Conservation (phyloP, 2,797 vertebrate species). For the Sebastes steindachneri region DNA sequence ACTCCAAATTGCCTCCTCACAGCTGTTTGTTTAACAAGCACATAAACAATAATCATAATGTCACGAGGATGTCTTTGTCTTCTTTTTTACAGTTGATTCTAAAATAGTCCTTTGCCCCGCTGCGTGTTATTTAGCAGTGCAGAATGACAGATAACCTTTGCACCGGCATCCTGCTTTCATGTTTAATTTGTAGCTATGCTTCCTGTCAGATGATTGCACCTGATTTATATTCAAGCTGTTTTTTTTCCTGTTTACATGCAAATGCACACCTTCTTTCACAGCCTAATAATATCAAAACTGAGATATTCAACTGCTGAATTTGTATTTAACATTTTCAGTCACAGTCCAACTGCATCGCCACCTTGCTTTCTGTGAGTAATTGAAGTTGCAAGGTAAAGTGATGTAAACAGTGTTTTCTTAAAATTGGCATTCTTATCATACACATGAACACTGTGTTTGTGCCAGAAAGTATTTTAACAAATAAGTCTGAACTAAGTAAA, state of each 20-base stretch:
- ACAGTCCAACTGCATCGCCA: neutral
- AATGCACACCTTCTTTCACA: constrained; percentile 42
- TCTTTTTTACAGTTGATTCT: constrained; percentile 26
- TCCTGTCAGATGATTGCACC: constrained; percentile 54
- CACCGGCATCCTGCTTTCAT: constrained; percentile 39
- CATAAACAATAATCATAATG: constrained; percentile 6
- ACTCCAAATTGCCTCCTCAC: neutral
- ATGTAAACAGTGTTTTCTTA: constrained; percentile 30
- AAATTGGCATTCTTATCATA: constrained; percentile 8
- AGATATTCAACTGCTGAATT: constrained; percentile 28
- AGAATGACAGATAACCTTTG: constrained; percentile 61
- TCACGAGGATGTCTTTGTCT: constrained; percentile 1
- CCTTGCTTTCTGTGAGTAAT: constrained; percentile 35
- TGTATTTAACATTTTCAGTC: constrained; percentile 7
- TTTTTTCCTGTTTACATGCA: constrained; percentile 50
- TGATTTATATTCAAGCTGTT: constrained; percentile 52
- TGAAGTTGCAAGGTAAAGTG: constrained; percentile 41
- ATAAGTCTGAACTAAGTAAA: neutral
- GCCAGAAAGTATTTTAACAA: neutral
- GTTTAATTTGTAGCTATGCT: constrained; percentile 62
- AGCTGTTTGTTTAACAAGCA: constrained; percentile 5
- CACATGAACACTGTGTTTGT: neutral
- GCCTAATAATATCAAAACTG: constrained; percentile 8
- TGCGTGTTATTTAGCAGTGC: constrained; percentile 36
- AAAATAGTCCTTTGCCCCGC: constrained; percentile 28